phyloP scores from a whole-genome alignment of 2,888 invertebrate species.

The Rotaria socialis region DNA sequence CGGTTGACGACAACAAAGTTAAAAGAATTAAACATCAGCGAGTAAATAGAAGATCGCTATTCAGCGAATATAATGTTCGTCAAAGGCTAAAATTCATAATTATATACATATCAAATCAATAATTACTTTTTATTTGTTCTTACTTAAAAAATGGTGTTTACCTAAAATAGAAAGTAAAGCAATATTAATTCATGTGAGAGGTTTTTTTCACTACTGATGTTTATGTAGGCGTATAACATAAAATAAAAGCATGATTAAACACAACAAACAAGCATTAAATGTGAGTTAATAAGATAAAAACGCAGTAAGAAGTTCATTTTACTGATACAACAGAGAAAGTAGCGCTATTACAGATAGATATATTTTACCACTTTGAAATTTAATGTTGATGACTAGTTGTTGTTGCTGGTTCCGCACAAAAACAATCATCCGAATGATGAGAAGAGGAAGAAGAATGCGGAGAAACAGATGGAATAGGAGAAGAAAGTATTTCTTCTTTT shows the following conservation, averaged over 20 bases:
- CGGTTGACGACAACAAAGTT: neutral
- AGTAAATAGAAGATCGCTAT: neutral
- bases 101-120: neutral
- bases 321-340: neutral
- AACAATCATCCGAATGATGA: slow-evolving; percentile 37
- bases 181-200: neutral
- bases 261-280: neutral
- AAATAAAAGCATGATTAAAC: neutral
- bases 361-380: slow-evolving; percentile 8
- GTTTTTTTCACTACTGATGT: neutral
- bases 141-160: neutral
- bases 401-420: neutral
- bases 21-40: neutral
- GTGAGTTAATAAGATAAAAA: neutral
- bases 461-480: neutral
- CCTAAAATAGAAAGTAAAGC: neutral
- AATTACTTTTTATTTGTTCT: neutral
- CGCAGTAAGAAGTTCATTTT: neutral
- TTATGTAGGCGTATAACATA: neutral
- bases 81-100: neutral
- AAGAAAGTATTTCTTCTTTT: slow-evolving; percentile 4
- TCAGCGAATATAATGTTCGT: neutral
- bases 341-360: neutral
- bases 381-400: slow-evolving; percentile 22
- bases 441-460: slow-evolving; percentile 9